phyloP scores from a whole-genome alignment of 2,888 invertebrate species.

The Cacoxenus indagator region DNA sequence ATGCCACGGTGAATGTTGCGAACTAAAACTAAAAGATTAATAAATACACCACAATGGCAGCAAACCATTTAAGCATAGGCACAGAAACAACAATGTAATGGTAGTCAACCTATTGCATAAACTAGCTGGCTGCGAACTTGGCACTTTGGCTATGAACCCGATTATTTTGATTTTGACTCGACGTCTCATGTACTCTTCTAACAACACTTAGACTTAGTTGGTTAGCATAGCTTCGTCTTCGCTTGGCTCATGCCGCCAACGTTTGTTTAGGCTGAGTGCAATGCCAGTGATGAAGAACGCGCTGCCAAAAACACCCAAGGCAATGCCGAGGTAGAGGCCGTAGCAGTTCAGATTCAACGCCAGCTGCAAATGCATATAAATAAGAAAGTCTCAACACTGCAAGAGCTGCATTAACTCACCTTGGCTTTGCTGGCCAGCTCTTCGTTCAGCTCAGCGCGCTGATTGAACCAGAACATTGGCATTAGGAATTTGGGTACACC shows the following conservation, averaged over 20 bases:
- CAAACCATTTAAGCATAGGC: no score
- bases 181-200: background rate
- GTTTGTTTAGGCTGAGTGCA: constrained; percentile 61
- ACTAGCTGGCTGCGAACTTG: constrained; percentile 28
- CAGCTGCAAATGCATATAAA: constrained; percentile 47
- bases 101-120: no score
- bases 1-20: no score
- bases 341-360: constrained; percentile 59
- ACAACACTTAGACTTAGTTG: constrained; percentile 33
- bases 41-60: no score
- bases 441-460: constrained; percentile 75
- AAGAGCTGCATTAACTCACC: constrained; percentile 43
- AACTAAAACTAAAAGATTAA: no score
- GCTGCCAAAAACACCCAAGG: constrained; percentile 55
- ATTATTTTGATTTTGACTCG: constrained; percentile 8
- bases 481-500: constrained; percentile 74
- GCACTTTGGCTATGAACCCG: constrained; percentile 49
- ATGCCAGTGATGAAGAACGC: constrained; percentile 61
- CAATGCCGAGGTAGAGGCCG: constrained; percentile 63
- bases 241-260: constrained; percentile 53
- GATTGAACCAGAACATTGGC: constrained; percentile 85
- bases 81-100: no score
- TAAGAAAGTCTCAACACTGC: background rate
- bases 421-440: constrained; percentile 72
- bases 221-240: constrained; percentile 65